Conservation (phyloP, 1,140 invertebrate genomes). For the Drosophila takahashii region DNA sequence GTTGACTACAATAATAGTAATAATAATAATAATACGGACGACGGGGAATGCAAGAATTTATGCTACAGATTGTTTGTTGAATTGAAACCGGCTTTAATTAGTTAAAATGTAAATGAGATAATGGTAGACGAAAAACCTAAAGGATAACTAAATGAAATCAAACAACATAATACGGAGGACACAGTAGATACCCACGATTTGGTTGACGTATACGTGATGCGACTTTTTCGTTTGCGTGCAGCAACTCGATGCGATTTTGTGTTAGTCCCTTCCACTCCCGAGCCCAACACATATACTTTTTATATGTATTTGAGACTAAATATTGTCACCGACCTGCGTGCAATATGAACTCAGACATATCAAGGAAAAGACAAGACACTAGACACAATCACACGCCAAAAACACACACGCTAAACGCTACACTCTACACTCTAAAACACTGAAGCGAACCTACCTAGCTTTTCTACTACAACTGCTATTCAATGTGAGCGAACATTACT, state of each 20-base stretch:
- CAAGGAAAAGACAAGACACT: slow-evolving; percentile 71
- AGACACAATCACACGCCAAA: slow-evolving; percentile 32
- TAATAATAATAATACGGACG: slow-evolving; percentile 36
- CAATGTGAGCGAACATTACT: slow-evolving; percentile 77
- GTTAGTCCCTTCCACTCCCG: slow-evolving; percentile 36
- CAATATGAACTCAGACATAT: slow-evolving; percentile 80
- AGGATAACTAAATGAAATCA: slow-evolving; percentile 20
- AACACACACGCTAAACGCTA: slow-evolving; percentile 5
- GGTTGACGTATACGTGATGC: slow-evolving; percentile 51
- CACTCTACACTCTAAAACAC: slow-evolving; percentile 44
- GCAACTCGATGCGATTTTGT: slow-evolving; percentile 48
- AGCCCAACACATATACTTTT: slow-evolving; percentile 75
- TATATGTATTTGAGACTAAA: slow-evolving; percentile 82
- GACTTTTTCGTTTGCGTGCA: slow-evolving; percentile 68
- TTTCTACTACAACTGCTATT: slow-evolving; percentile 66
- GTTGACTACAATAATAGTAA: slow-evolving; percentile 49
- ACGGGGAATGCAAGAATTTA: slow-evolving; percentile 47
- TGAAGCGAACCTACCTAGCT: slow-evolving; percentile 81
- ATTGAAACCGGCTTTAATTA: slow-evolving; percentile 79
- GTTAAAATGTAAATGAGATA: slow-evolving; percentile 58
- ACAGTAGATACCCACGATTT: slow-evolving; percentile 40
- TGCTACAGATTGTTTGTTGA: slow-evolving; percentile 69
- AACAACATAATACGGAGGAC: slow-evolving; percentile 19
- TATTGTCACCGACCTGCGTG: slow-evolving; percentile 64
- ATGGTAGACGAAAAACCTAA: slow-evolving; percentile 4